These are phyloP conservation scores for Nothoprocta perdicaria DNA, from an alignment of 2,113 vertebrate species.

Conservation along the genomic window DNA sequence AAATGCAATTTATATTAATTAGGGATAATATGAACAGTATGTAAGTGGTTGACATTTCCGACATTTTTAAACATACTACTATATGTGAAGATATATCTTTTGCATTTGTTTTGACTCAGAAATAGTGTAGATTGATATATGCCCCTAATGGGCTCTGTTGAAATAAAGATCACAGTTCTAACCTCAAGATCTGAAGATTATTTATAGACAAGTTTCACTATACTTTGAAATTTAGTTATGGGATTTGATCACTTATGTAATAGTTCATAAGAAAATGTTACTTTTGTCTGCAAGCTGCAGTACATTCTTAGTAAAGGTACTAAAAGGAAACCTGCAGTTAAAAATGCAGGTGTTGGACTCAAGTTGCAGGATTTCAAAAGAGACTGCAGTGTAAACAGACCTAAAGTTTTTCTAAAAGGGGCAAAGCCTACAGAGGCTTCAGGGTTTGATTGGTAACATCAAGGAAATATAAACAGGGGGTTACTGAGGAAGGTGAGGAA, in stretches of 20 bases:
- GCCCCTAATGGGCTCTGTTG: not conserved
- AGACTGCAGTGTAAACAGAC: not conserved
- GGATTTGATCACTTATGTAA: constrained; percentile 23
- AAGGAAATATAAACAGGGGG: constrained; percentile 48
- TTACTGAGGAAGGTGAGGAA: constrained; percentile 64
- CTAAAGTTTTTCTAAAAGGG: constrained; percentile 18
- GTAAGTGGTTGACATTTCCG: constrained; percentile 68
- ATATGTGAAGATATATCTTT: constrained; percentile 58
- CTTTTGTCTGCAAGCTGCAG: constrained; percentile 45
- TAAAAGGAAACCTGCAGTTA: constrained; percentile 4
- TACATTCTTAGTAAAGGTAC: not conserved
- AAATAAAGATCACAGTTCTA: constrained; percentile 23
- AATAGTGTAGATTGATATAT: constrained; percentile 24
- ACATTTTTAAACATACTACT: constrained; percentile 65
- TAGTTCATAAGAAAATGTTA: constrained; percentile 35
- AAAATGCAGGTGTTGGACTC: not conserved
- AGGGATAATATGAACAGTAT: constrained; percentile 70
- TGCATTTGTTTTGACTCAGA: constrained; percentile 55
- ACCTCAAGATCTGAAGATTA: constrained; percentile 6
- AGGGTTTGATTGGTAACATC: constrained; percentile 31
- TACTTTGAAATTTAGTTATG: constrained; percentile 34
- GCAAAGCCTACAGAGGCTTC: constrained; percentile 6
- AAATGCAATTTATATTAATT: constrained; percentile 73
- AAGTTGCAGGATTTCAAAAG: constrained; percentile 37
- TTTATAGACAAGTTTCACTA: constrained; percentile 21